phyloP scores from a whole-genome alignment of 2,113 vertebrate species.

The Hystrix brachyura region DNA sequence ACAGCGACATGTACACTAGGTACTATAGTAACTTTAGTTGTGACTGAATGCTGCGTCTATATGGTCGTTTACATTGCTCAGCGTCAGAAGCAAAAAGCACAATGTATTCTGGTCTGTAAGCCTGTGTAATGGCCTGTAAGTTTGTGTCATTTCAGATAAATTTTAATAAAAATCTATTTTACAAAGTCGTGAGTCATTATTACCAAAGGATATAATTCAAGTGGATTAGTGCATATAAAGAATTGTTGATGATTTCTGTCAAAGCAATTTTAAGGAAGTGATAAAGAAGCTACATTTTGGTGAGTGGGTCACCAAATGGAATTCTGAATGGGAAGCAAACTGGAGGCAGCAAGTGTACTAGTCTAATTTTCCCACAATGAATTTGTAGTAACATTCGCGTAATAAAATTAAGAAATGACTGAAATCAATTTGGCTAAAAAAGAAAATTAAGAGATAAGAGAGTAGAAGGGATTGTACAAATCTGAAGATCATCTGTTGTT shows the following conservation, averaged over 20 bases:
- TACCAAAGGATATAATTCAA: background rate
- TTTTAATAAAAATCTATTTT: too few relatives aligned
- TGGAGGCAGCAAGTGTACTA: background rate
- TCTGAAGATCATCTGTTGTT: background rate
- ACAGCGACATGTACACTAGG: too few relatives aligned
- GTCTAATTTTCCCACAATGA: background rate
- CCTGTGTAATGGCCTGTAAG: too few relatives aligned
- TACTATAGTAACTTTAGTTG: too few relatives aligned
- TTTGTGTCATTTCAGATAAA: too few relatives aligned
- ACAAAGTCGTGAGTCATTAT: background rate
- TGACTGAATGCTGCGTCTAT: too few relatives aligned
- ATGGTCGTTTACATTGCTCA: too few relatives aligned
- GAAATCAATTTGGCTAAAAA: background rate
- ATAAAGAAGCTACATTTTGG: background rate
- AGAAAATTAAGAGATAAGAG: background rate
- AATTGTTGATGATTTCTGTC: background rate
- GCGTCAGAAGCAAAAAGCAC: too few relatives aligned
- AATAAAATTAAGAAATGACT: constrained; percentile 15
- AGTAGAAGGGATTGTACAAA: background rate
- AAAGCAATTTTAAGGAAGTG: background rate
- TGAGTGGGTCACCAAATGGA: background rate
- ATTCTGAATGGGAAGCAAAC: background rate
- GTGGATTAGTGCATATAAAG: background rate
- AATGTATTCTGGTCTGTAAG: too few relatives aligned
- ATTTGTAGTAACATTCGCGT: background rate